Conservation (phyloP, 2,113 vertebrate genomes). For the Ellobius talpinus region DNA sequence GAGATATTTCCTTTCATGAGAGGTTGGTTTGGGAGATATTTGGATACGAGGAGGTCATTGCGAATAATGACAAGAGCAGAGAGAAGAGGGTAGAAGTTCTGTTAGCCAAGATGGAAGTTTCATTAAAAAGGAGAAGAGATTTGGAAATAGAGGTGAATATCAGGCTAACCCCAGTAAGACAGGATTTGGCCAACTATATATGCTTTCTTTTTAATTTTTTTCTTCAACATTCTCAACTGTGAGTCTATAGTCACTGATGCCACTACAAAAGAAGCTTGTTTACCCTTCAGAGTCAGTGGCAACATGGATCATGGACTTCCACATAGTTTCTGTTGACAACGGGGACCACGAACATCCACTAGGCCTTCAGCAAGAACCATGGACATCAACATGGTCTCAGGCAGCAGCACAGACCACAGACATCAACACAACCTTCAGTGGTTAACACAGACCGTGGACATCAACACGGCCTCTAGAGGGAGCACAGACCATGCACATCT, state of each 20-base stretch:
- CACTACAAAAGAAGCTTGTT: not conserved
- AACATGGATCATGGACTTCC: not conserved
- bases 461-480: no score
- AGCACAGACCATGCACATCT: no score
- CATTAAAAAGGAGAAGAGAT: not conserved
- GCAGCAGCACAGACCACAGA: no score
- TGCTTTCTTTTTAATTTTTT: not conserved
- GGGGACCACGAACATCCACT: not conserved
- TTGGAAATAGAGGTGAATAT: not conserved
- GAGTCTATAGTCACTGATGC: not conserved
- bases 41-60: no score
- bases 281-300: not conserved
- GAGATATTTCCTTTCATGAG: no score
- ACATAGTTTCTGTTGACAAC: not conserved
- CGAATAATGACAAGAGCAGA: no score
- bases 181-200: not conserved
- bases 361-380: not conserved
- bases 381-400: no score
- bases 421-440: no score
- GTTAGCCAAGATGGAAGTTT: not conserved
- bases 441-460: no score
- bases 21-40: no score
- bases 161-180: not conserved
- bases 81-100: no score
- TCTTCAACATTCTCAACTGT: not conserved